Base-by-base conservation (phyloP, 2,113 vertebrate genomes). In the Catharus bicknelli region DNA sequence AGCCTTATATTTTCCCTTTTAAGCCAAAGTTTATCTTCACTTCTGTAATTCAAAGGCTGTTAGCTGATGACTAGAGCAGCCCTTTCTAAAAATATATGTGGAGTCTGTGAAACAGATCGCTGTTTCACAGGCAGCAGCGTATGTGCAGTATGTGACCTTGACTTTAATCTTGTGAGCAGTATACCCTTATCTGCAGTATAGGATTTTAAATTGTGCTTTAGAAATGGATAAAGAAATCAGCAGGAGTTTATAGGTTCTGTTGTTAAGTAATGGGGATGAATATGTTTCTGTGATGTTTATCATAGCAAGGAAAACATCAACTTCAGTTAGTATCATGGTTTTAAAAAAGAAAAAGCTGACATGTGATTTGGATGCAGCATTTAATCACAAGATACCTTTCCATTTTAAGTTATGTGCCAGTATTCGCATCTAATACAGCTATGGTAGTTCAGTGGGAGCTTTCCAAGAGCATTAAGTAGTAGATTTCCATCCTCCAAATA, bases 271-370 rank as follows among this genome's bases (percentile, higher is more conserved):
- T 55, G 79, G 82, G 72, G 74, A 77, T 91, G 59, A 92, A 88
- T 94, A 92, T 92, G 72, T 34, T 87, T 93, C 93, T 80, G 30
- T 94, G 87, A 91, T 94, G 36, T 86, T 79, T 94, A 90, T 94
- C 82, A 51, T n/a, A 80, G 84, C 38, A 88, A 48, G 63, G 67
- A 62, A 89, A 93, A 87, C 51, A 63, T 1, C 84, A 80, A 74
- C 62, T 85, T 69, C 38, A 27, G 38, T 89, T 85, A 74, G 47
- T 67, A 29, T 40, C 8, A 0, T 57, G 55, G n/a, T 51, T 93
- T 93, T 55, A 70, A 86, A 91, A 70, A 80, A 21, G 48, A 18
- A 90, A 57, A 87, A 77, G 72, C 58, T 76, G 70, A 36, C 16
- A 18, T 72, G 34, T 80, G 88, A 72, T 82, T 88, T 92, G 23